Evolutionary conservation across 2,113 vertebrate species (phyloP), one percentile per base, ranked within the genome.

Genomic region (Climacteris rufus): DNA sequence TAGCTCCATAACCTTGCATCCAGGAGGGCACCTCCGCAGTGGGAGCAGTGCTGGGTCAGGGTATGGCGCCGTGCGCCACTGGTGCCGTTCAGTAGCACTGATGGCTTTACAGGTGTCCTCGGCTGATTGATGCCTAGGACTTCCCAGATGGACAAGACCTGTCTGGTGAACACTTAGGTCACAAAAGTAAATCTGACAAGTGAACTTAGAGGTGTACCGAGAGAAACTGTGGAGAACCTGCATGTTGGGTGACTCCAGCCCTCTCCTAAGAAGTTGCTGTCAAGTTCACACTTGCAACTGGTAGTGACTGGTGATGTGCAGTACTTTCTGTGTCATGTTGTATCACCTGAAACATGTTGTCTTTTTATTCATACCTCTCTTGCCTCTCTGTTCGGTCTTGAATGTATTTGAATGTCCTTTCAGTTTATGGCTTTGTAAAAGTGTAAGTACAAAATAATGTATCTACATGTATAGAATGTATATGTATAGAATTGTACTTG

Each of bases 381-480:
- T 93, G 39, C 75, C 76, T 92, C 74, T 89, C 47, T 81, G 45
- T 76, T 90, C 3, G 2, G 28, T 81, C 66, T 93, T 82, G 47
- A 81, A 61, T 75, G 88, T 92, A 70, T 80, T 87, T 81, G 64
- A 90, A 60, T 96, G 53, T 89, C 61, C 40, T 83, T 89, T 85
- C 79, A 40, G 42, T 79, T 90, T 37, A 83, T 61, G 35, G 47
- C 45, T 83, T 85, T 95, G 79, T 96, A 47, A 76, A 95, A 90
- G 27, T 91, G 16, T 90, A 77, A 94, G 53, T 91, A 68, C 19
- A 78, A 74, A 90, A 92, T 65, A 88, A 82, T 31, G 64, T 92
- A 50, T 25, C 22, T 31, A 65, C 78, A 31, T 2, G 3, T 94
- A 76, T 91, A 78, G 47, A 69, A 70, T 70, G 17, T 61, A 11